Conservation (phyloP, 2,888 invertebrate genomes). For the Microplitis deprimator region DNA sequence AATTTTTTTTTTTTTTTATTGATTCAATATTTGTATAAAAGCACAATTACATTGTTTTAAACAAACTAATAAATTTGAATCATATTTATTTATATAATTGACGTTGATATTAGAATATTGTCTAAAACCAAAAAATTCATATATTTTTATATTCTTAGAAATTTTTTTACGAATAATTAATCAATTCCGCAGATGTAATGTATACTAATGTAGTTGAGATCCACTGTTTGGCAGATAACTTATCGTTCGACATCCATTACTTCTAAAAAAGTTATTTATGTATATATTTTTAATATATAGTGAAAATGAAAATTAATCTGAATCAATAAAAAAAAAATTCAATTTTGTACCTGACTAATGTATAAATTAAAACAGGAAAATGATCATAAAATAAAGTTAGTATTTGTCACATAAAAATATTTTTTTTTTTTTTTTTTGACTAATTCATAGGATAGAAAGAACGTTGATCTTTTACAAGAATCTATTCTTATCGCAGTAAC, state of each 20-base stretch:
- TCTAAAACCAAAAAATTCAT: too few relatives aligned
- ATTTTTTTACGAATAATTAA: background rate
- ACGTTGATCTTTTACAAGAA: conserved; percentile 27
- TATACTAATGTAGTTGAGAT: conserved; percentile 48
- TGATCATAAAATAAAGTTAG: background rate
- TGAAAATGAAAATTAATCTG: background rate
- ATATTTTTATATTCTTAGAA: too few relatives aligned
- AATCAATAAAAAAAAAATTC: background rate
- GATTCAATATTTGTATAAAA: too few relatives aligned
- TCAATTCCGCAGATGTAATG: background rate
- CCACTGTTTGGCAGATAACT: conserved; percentile 54
- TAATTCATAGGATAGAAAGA: conserved; percentile 16
- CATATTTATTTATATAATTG: too few relatives aligned
- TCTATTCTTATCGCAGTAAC: conserved; percentile 14
- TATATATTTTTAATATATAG: background rate
- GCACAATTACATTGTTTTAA: too few relatives aligned
- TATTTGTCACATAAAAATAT: background rate
- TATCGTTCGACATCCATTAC: conserved; percentile 40
- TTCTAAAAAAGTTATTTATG: background rate
- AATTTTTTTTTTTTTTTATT: background rate
- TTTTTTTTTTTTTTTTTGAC: background rate
- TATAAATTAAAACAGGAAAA: background rate
- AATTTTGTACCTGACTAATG: background rate
- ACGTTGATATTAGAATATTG: too few relatives aligned
- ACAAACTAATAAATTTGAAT: too few relatives aligned